Evolutionary conservation across 2,888 invertebrate genomes (phyloP), one percentile per base, ranked within the genome.

Genomic region (Anthoptus insignis): DNA sequence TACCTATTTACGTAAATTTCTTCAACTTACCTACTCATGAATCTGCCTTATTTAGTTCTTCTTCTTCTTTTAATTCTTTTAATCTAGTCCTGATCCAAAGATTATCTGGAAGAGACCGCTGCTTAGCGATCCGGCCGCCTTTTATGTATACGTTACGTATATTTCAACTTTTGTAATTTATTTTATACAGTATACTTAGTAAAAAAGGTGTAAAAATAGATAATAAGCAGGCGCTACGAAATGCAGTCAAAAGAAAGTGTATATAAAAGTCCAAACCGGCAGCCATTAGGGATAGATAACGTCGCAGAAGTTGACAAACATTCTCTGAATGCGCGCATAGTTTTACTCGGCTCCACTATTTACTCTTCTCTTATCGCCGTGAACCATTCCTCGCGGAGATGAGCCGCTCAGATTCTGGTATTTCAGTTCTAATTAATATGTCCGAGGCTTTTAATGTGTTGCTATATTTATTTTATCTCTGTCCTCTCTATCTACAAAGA

Each of bases 331-430:
- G 27, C 8, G 49, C 49, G 9, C 49, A 49, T 45, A 49, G 49
- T 49, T 49, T 49, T 53, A 53, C 52, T 32, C 29, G 52, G 16
- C 19, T 64, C 42, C 53, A 27, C 59, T 65, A 69, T 69, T 67
- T 69, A 67, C 64, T 71, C 47, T 53, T 19, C 60, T 14, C 69
- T 69, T 71, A 71, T 71, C 69, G 61, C 56, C 45, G 7, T 52
- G 60, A 56, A 56, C 65, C 71, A 71, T 71, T 69, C 67, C 65
- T 67, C 54, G 50, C 29, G 24, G 27, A 54, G 56, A 63, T 29
- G 24, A 27, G 9, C 22, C 47, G 22, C 49, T 49, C 24, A 24
- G 49, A 45, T 45, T 45, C 27, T 49, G 49, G 3, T 49, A 27
- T 27, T 49, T 49, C 14, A 14, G 14, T 49, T 49, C 14, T 49